These are phyloP conservation scores for Cremastinae sp. DNA, from an alignment of 2,888 invertebrate genomes.

Conservation along the genomic window DNA sequence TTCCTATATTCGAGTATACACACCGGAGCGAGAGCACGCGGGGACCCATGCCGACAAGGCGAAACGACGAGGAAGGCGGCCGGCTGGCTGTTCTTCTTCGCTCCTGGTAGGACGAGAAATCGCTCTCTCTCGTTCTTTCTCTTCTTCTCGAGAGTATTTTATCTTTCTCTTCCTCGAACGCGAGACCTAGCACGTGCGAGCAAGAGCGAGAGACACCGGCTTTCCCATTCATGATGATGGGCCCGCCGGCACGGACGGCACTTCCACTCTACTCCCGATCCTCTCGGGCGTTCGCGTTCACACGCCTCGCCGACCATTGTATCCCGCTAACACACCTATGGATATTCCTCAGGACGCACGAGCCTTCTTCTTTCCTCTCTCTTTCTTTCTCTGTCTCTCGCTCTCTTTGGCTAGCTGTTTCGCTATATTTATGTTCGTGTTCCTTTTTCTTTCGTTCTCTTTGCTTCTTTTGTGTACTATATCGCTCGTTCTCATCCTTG, in stretches of 20 bases:
- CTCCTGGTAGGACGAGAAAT: slow-evolving; percentile 36
- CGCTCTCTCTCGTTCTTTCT: slow-evolving; percentile 27
- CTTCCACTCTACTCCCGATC: slow-evolving; percentile 63
- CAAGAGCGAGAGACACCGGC: slow-evolving; percentile 55
- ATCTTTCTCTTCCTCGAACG: slow-evolving; percentile 13
- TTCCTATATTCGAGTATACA: too few relatives aligned
- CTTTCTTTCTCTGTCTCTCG: slow-evolving; percentile 1
- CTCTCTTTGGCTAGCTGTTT: too few relatives aligned
- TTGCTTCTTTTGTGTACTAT: too few relatives aligned
- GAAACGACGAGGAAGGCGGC: slow-evolving; percentile 41
- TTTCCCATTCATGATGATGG: slow-evolving; percentile 70
- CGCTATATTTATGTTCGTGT: too few relatives aligned
- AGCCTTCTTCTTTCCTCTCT: slow-evolving; percentile 46
- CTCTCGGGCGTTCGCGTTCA: slow-evolving; percentile 65
- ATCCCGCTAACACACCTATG: slow-evolving; percentile 26
- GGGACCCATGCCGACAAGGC: slow-evolving; percentile 36
- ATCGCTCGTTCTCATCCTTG: too few relatives aligned
- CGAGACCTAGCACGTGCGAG: slow-evolving; percentile 42
- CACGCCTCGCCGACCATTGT: slow-evolving; percentile 65
- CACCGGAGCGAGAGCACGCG: neutral
- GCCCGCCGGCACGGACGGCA: slow-evolving; percentile 64
- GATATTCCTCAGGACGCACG: slow-evolving; percentile 41
- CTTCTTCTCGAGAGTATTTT: slow-evolving; percentile 14
- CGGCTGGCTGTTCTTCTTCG: slow-evolving; percentile 35
- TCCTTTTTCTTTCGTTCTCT: too few relatives aligned